Conservation (phyloP, 1,140 invertebrate genomes). For the Ladona fulva region DNA sequence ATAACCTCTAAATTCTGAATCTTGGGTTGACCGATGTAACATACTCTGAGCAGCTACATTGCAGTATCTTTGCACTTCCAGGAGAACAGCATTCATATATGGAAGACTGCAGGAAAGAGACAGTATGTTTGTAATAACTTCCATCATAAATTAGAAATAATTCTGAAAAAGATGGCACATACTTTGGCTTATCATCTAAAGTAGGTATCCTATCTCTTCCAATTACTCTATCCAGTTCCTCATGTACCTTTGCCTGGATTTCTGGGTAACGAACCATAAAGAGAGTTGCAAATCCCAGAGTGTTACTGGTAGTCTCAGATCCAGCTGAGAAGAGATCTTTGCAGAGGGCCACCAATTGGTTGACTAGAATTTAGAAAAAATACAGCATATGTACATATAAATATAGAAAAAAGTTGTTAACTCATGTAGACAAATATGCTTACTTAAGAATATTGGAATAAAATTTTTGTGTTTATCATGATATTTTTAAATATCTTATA, state of each 20-base stretch:
- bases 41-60: slow-evolving; percentile 22
- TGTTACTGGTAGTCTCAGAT: slow-evolving; percentile 41
- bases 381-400: too few relatives aligned
- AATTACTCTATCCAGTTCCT: slow-evolving; percentile 57
- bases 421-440: too few relatives aligned
- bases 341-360: slow-evolving; percentile 24
- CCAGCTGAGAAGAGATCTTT: slow-evolving; percentile 44
- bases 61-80: slow-evolving; percentile 19
- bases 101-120: slow-evolving; percentile 20
- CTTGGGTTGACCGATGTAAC: slow-evolving; percentile 18
- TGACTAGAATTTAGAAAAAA: slow-evolving; percentile 25
- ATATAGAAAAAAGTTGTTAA: too few relatives aligned
- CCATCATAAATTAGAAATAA: background rate
- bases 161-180: background rate
- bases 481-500: background rate
- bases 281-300: slow-evolving; percentile 38
- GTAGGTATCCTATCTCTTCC: slow-evolving; percentile 44
- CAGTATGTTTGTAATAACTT: background rate
- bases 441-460: too few relatives aligned
- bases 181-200: slow-evolving; percentile 49
- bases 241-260: slow-evolving; percentile 52
- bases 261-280: slow-evolving; percentile 45
- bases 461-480: too few relatives aligned
- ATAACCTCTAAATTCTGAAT: slow-evolving; percentile 20
- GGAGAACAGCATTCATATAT: slow-evolving; percentile 19